A percentile compares a stretch with the other conserved stretches of the same genome.
phyloP scores from a whole-genome alignment of 2,888 invertebrate genomes.

The Ypsolopha scabrella region DNA sequence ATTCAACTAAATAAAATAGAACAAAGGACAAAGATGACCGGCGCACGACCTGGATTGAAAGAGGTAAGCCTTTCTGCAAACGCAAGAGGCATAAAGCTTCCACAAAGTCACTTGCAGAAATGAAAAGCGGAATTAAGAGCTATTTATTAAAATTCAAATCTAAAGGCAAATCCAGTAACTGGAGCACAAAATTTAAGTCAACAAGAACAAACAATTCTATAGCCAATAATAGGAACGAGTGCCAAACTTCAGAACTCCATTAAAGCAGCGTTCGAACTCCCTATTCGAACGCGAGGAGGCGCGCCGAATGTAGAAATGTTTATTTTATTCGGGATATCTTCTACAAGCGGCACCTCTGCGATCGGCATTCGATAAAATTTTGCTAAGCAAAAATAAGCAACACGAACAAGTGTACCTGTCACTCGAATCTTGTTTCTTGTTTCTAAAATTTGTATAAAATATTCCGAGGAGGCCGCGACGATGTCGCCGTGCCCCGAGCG shows the following conservation, averaged over 20 bases:
- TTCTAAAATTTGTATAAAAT: conserved; percentile 70
- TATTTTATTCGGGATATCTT: conserved; percentile 60
- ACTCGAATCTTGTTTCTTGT: conserved; percentile 60
- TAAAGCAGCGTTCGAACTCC: conserved; percentile 53
- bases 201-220: conserved; percentile 54
- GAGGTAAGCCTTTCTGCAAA: not conserved
- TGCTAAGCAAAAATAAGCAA: conserved; percentile 61
- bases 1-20: conserved; percentile 47
- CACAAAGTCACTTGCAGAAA: not conserved
- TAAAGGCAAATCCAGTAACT: conserved; percentile 20
- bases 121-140: not conserved
- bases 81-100: not conserved
- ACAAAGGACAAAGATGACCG: conserved; percentile 39
- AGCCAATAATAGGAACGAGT: conserved; percentile 56
- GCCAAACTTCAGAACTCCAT: conserved; percentile 59
- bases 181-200: conserved; percentile 56
- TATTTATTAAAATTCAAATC: not conserved
- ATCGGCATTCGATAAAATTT: conserved; percentile 59
- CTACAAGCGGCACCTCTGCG: conserved; percentile 48
- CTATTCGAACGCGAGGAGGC: conserved; percentile 46
- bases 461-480: conserved; percentile 48
- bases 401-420: conserved; percentile 66
- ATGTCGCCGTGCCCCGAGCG: conserved; percentile 7
- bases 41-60: conserved; percentile 14
- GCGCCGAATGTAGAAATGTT: conserved; percentile 50